A percentile compares a stretch with the other conserved stretches of the same genome.
These are phyloP conservation scores for Desoria tigrina DNA, from an alignment of 2,888 invertebrate species.

Conservation along the genomic window DNA sequence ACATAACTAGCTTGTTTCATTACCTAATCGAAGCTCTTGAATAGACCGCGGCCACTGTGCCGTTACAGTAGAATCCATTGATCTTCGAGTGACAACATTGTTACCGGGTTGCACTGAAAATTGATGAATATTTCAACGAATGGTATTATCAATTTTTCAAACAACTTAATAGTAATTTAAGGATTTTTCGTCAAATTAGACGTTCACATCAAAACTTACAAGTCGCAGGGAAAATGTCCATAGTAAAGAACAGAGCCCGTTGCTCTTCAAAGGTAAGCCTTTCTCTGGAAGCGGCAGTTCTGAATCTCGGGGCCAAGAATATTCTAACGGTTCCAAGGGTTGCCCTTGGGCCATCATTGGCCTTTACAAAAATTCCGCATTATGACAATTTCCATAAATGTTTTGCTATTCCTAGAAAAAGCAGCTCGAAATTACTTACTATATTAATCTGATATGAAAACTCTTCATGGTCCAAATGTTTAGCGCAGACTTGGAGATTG, in stretches of 20 bases:
- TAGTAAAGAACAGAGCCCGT: slow-evolving; percentile 67
- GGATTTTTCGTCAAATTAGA: too few species aligned
- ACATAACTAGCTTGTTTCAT: slow-evolving; percentile 48
- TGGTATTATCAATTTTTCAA: background rate
- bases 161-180: too few species aligned
- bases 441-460: slow-evolving; percentile 51
- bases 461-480: slow-evolving; percentile 53
- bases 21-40: slow-evolving; percentile 65
- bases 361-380: slow-evolving; percentile 27
- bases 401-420: too few species aligned
- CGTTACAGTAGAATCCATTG: slow-evolving; percentile 75
- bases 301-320: slow-evolving; percentile 66
- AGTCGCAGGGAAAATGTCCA: slow-evolving; percentile 68
- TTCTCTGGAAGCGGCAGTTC: slow-evolving; percentile 59
- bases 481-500: slow-evolving; percentile 41
- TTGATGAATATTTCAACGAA: background rate
- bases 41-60: slow-evolving; percentile 71
- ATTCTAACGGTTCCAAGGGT: slow-evolving; percentile 68
- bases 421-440: slow-evolving; percentile 10
- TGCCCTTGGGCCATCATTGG: slow-evolving; percentile 56
- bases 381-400: too few species aligned
- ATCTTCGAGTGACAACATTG: slow-evolving; percentile 68
- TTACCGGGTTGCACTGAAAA: slow-evolving; percentile 61
- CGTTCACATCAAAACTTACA: slow-evolving; percentile 61
- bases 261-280: slow-evolving; percentile 64